Evolutionary conservation across 1,140 invertebrate species (phyloP).

Genomic region (Paraescarpia echinospica): DNA sequence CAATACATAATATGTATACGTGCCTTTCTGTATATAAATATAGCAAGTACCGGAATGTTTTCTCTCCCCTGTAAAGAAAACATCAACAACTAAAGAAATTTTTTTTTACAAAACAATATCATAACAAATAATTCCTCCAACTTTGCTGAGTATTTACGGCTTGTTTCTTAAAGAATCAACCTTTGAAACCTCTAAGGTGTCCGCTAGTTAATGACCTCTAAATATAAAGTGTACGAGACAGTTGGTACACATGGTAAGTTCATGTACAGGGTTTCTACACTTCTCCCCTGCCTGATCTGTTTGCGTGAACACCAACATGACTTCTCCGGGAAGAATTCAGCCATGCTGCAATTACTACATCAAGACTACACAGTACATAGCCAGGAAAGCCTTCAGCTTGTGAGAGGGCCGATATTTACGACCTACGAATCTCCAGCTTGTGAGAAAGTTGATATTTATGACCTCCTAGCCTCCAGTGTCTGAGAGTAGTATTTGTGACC

Average conservation of each 20-base stretch:
- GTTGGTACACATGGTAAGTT: too few relatives aligned
- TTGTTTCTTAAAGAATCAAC: neutral
- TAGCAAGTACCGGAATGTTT: neutral
- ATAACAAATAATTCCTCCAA: neutral
- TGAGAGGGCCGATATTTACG: neutral
- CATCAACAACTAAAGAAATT: neutral
- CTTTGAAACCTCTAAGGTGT: too few relatives aligned
- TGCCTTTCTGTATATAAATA: neutral
- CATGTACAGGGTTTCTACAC: too few relatives aligned
- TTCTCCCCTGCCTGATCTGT: too few relatives aligned
- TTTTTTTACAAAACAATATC: neutral
- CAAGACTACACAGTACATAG: too few relatives aligned
- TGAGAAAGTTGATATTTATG: neutral
- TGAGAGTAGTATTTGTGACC: neutral
- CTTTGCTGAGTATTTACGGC: neutral
- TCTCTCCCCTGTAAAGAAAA: neutral
- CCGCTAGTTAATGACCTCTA: too few relatives aligned
- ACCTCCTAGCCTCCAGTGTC: neutral
- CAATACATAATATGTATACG: neutral
- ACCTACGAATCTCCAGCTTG: neutral
- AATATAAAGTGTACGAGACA: too few relatives aligned
- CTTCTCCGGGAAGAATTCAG: too few relatives aligned
- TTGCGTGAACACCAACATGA: too few relatives aligned
- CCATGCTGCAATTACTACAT: too few relatives aligned
- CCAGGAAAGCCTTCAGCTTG: neutral